phyloP scores from a whole-genome alignment of 2,797 vertebrate genomes.

The Karalla daura region DNA sequence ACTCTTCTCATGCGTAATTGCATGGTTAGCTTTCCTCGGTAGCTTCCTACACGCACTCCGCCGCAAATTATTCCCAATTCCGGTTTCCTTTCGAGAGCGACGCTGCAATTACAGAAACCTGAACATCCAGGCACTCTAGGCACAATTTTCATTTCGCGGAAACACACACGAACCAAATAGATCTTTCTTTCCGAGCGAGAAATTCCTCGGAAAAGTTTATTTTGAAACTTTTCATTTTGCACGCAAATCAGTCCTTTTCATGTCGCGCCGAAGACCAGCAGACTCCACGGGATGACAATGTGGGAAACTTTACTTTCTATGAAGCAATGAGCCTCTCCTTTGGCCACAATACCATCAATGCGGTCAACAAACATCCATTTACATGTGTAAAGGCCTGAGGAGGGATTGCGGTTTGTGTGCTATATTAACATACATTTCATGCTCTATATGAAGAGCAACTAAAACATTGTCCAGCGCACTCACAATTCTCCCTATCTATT shows the following conservation, averaged over 20 bases:
- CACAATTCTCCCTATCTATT: background rate
- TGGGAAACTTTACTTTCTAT: background rate
- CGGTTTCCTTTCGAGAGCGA: conserved; percentile 73
- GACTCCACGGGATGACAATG: background rate
- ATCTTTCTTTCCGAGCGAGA: conserved; percentile 17
- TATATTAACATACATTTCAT: conserved; percentile 82
- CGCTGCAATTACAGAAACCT: conserved; percentile 79
- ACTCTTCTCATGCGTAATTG: conserved; percentile 79
- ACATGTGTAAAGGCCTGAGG: conserved; percentile 72
- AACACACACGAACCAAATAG: conserved; percentile 37
- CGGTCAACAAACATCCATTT: background rate
- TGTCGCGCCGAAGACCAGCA: background rate
- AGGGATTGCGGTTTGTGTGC: conserved; percentile 86
- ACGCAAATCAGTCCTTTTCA: conserved; percentile 10
- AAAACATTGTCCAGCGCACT: background rate
- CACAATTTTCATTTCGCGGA: conserved; percentile 56
- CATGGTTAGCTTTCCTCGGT: conserved; percentile 69
- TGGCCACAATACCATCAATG: background rate
- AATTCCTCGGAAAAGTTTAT: conserved; percentile 59
- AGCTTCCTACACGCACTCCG: conserved; percentile 77
- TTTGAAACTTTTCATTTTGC: conserved; percentile 33
- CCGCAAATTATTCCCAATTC: conserved; percentile 78
- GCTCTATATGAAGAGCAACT: background rate
- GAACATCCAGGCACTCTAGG: conserved; percentile 66
- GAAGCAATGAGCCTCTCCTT: background rate